phyloP scores from a whole-genome alignment of 1,140 invertebrate species.

The Melanaphis sacchari region DNA sequence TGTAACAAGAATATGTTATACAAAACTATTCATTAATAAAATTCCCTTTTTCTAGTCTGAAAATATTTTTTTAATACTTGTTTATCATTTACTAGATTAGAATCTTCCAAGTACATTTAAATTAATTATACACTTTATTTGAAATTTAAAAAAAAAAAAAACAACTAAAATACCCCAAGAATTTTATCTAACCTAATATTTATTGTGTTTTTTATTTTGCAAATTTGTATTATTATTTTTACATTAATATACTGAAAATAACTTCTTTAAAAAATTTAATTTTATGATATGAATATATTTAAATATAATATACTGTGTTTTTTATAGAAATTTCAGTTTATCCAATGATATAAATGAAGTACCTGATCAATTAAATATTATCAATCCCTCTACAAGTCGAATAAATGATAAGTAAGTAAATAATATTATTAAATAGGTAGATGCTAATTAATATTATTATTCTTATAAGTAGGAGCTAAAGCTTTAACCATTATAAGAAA shows the following conservation, averaged over 20 bases:
- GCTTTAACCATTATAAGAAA: not conserved
- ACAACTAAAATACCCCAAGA: not conserved
- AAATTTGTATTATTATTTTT: not conserved
- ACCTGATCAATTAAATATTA: not conserved
- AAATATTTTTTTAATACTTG: not conserved
- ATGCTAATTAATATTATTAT: not conserved
- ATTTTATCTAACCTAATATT: not conserved
- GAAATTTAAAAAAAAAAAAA: too few relatives aligned
- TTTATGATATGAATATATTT: not conserved
- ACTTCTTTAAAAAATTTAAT: not conserved
- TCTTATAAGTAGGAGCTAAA: not conserved
- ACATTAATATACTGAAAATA: too few relatives aligned
- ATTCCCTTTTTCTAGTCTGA: too few relatives aligned
- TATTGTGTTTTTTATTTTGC: not conserved
- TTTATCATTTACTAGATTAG: not conserved
- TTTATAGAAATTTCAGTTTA: slow-evolving; percentile 9
- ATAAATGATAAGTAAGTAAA: not conserved
- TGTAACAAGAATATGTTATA: too few relatives aligned
- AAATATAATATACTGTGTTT: not conserved
- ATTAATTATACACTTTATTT: not conserved
- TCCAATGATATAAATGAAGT: not conserved
- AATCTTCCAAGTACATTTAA: not conserved
- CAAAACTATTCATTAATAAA: not conserved
- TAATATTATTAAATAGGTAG: not conserved
- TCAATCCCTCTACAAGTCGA: not conserved